A percentile compares a stretch with the other conserved stretches of the same genome.
Evolutionary conservation across 2,797 vertebrate genomes (phyloP).

Genomic region (Tangara arthus): DNA sequence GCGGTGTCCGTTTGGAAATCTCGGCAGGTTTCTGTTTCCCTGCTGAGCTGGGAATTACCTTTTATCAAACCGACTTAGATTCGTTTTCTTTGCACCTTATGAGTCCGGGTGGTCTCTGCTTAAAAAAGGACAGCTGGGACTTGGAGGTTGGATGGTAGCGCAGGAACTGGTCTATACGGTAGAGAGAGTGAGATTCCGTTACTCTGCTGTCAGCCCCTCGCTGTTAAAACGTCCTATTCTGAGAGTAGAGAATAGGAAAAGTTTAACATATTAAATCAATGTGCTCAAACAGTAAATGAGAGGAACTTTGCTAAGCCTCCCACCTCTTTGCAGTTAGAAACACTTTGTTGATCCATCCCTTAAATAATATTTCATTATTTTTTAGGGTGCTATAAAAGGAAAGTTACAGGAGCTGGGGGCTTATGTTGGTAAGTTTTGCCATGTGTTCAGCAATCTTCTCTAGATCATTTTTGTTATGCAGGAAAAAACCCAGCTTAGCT

Average conservation of each 20-base stretch:
- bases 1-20: background rate
- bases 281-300: background rate
- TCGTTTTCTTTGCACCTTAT: background rate
- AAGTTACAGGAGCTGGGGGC: constrained; percentile 96
- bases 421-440: constrained; percentile 88
- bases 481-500: background rate
- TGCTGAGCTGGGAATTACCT: background rate
- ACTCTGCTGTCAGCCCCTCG: background rate
- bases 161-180: rapidly evolving
- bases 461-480: background rate
- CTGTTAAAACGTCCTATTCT: rapidly evolving
- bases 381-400: constrained; percentile 93
- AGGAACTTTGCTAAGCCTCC: background rate
- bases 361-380: constrained; percentile 29
- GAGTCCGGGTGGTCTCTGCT: background rate
- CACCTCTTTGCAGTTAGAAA: background rate
- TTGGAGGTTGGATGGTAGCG: background rate
- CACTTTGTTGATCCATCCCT: background rate
- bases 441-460: background rate
- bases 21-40: background rate
- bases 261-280: rapidly evolving
- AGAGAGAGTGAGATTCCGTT: background rate
- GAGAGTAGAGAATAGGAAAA: background rate
- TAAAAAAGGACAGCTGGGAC: background rate
- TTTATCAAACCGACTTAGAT: background rate